Evolutionary conservation across 2,888 invertebrate species (phyloP).

Genomic region (Drosophila merina): DNA sequence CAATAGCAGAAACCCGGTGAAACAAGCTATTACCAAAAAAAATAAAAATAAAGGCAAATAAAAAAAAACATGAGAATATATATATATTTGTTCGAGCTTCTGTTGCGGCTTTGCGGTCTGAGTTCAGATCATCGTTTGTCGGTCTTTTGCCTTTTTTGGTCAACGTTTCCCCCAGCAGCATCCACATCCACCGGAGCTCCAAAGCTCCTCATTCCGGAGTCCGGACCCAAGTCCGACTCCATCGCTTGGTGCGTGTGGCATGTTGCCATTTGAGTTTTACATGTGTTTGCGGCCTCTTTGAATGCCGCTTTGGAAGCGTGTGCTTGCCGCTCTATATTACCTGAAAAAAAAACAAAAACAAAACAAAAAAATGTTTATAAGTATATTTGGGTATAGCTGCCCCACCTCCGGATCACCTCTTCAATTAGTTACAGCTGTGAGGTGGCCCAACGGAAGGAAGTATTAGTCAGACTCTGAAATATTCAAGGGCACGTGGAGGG

Average conservation of each 20-base stretch:
- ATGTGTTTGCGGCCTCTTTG: slow-evolving; percentile 73
- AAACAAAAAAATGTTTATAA: background rate
- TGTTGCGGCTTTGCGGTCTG: slow-evolving; percentile 73
- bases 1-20: slow-evolving; percentile 33
- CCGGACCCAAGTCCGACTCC: slow-evolving; percentile 38
- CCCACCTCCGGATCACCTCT: slow-evolving; percentile 16
- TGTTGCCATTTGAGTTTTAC: slow-evolving; percentile 77
- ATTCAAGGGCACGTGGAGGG: slow-evolving; percentile 57
- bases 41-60: slow-evolving; percentile 3
- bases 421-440: slow-evolving; percentile 72
- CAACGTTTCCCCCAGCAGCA: slow-evolving; percentile 37
- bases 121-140: slow-evolving; percentile 40
- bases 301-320: slow-evolving; percentile 52
- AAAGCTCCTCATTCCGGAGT: slow-evolving; percentile 38
- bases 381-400: slow-evolving; percentile 16
- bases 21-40: slow-evolving; percentile 74
- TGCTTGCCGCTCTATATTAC: slow-evolving; percentile 39
- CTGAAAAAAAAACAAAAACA: slow-evolving; percentile 38
- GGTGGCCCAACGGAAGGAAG: slow-evolving; percentile 63
- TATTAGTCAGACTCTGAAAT: slow-evolving; percentile 62
- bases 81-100: slow-evolving; percentile 67
- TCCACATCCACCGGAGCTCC: slow-evolving; percentile 34
- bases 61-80: slow-evolving; percentile 21
- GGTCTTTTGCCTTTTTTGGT: slow-evolving; percentile 67
- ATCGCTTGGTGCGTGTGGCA: slow-evolving; percentile 75